Conservation (phyloP, 1,140 invertebrate genomes). For the Caenorhabditis inopinata region DNA sequence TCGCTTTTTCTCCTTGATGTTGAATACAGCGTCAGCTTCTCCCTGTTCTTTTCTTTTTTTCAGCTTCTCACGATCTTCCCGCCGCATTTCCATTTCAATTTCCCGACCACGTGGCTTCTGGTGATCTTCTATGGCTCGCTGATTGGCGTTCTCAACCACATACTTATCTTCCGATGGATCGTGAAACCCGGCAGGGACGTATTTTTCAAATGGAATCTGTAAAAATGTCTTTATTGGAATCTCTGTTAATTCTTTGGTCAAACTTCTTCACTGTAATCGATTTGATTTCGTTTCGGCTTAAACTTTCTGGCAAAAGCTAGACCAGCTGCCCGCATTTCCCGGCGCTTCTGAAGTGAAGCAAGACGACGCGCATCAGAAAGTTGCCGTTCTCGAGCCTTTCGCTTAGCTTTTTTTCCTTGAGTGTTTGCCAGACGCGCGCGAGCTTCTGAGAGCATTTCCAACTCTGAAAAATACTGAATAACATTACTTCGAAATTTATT, state of each 20-base stretch:
- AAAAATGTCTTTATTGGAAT: conserved; percentile 68
- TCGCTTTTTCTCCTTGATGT: conserved; percentile 86
- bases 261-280: conserved; percentile 97
- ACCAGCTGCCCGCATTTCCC: conserved; percentile 95
- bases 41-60: conserved; percentile 74
- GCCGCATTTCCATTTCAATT: conserved; percentile 72
- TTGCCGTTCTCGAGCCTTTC: conserved; percentile 95
- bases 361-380: conserved; percentile 92
- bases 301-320: conserved; percentile 74
- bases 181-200: conserved; percentile 63
- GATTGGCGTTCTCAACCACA: conserved; percentile 54
- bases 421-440: conserved; percentile 95
- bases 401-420: conserved; percentile 97
- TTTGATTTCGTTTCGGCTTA: conserved; percentile 74
- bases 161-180: conserved; percentile 62
- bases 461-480: conserved; percentile 74
- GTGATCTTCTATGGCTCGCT: conserved; percentile 36
- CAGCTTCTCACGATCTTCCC: conserved; percentile 77
- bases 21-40: conserved; percentile 84
- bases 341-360: conserved; percentile 90
- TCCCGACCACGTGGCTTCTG: conserved; percentile 36
- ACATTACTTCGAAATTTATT: conserved; percentile 70
- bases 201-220: conserved; percentile 64
- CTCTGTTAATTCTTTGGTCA: too few species aligned
- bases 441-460: conserved; percentile 99